Base-by-base conservation (phyloP, 1,140 invertebrate genomes). In the Geopemphigus sp. region DNA sequence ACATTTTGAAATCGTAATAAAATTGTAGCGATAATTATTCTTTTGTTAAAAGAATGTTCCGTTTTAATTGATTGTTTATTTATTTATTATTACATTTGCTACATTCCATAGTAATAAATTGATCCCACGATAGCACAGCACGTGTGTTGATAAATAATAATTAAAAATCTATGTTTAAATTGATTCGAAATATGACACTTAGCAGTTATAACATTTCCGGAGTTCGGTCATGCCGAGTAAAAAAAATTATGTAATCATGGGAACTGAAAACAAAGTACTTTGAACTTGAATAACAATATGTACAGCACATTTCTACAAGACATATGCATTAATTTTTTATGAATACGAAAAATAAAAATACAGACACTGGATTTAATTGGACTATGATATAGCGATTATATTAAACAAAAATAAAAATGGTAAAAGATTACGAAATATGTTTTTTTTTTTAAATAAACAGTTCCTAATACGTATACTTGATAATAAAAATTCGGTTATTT, bases 131-230 rank as follows among this genome's bases (percentile, higher is more conserved):
- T 26, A 32, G 1, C 19, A 39, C 32, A 8, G 26, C 53, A 53
- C 24, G 54, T 53, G 68, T 72, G 50, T 72, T 54, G 11, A 29
- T 72, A 54, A 32, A 19, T 53, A 15, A 72, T 72, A 72, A 72
- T 72, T 72, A 72, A 32, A 72, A 54, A 66, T 66, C 63, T 72
- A 17, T 54, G 50, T 72, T 26, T 12, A 12, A 32, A 29, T 15
- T 54, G 26, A 72, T 72, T 54, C 17, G 4, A 72, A 54, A 72
- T 14, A 47, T 47, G 10, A 54, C 68, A 54, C 47, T 54, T 15
- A 26, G 14, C 50, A n/a, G 50, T 72, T 32, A 72, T 72, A 76
- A 54, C 74, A 61, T 19, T 78, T 78, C 74, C 74, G 74, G 74
- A 63, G 57, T 78, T 78, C 22, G 4, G 22, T 59, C 32, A 63